Evolutionary conservation across 23 tunicate species (phyloP).

Genomic region (Oikopleura albicans): DNA sequence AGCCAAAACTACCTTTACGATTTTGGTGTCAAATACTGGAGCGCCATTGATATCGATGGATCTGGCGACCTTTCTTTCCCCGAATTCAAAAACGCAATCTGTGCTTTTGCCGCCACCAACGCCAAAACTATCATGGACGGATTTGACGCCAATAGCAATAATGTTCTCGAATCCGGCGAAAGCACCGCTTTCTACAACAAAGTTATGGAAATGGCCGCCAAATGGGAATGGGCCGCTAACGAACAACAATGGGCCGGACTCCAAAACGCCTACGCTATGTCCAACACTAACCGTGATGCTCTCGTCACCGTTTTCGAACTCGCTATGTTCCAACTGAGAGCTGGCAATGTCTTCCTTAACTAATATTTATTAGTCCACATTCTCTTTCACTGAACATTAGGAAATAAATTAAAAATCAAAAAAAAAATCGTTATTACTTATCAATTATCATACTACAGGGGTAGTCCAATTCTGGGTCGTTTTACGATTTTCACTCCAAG

Average conservation of each 20-base stretch:
- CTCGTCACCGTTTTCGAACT: neutral
- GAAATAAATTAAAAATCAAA: no score
- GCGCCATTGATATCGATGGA: neutral
- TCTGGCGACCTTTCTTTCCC: neutral
- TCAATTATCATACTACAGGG: no score
- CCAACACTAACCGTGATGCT: neutral
- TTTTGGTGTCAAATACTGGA: neutral
- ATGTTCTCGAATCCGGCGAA: neutral
- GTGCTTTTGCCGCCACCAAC: neutral
- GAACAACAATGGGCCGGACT: no score
- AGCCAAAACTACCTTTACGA: neutral
- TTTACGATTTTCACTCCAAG: no score
- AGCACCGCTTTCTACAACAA: no score
- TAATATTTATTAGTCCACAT: no score
- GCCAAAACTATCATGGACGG: neutral
- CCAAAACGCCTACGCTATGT: neutral
- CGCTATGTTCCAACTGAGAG: neutral
- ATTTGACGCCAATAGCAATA: neutral
- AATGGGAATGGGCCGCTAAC: no score
- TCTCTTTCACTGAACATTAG: no score
- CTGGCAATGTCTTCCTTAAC: no score
- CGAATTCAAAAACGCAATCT: neutral
- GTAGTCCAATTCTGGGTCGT: no score
- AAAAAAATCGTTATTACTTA: no score
- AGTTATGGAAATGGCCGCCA: no score